A percentile compares a stretch with the other conserved stretches of the same genome.
Evolutionary conservation across 2,113 vertebrate genomes (phyloP).

Genomic region (Gymnobelideus leadbeateri): DNA sequence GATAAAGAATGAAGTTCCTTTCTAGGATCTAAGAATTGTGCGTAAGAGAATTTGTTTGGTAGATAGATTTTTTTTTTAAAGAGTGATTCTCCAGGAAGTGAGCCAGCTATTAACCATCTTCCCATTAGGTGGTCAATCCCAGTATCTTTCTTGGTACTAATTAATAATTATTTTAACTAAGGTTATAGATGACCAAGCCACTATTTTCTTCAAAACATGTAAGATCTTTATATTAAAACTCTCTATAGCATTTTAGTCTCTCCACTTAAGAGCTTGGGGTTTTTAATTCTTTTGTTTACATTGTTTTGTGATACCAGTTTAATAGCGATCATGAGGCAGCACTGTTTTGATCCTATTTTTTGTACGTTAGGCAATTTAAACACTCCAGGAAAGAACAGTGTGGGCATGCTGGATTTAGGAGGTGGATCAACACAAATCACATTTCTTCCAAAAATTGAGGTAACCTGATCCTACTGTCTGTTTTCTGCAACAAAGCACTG

Average conservation of each 20-base stretch:
- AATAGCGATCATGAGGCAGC: background rate
- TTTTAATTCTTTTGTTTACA: conserved; percentile 1
- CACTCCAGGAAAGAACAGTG: conserved; percentile 81
- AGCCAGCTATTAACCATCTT: background rate
- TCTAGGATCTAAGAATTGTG: background rate
- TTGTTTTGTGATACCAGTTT: background rate
- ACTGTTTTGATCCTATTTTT: conserved; percentile 55
- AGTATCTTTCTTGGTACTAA: background rate
- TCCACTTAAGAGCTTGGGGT: background rate
- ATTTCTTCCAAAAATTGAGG: conserved; percentile 91
- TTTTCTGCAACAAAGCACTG: background rate
- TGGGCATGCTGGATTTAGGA: conserved; percentile 96
- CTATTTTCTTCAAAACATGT: background rate
- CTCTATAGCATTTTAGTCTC: too few species aligned
- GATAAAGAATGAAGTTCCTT: background rate
- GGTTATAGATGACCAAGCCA: background rate
- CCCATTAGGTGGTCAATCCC: background rate
- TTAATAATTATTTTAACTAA: background rate
- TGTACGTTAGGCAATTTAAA: conserved; percentile 88
- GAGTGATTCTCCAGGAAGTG: background rate
- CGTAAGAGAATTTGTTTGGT: background rate
- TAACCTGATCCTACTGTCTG: conserved; percentile 72
- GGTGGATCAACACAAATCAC: conserved; percentile 98
- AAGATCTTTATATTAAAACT: background rate
- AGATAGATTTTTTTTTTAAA: background rate